Conservation (phyloP, 1,140 invertebrate species). For the Teleogryllus occipitalis region DNA sequence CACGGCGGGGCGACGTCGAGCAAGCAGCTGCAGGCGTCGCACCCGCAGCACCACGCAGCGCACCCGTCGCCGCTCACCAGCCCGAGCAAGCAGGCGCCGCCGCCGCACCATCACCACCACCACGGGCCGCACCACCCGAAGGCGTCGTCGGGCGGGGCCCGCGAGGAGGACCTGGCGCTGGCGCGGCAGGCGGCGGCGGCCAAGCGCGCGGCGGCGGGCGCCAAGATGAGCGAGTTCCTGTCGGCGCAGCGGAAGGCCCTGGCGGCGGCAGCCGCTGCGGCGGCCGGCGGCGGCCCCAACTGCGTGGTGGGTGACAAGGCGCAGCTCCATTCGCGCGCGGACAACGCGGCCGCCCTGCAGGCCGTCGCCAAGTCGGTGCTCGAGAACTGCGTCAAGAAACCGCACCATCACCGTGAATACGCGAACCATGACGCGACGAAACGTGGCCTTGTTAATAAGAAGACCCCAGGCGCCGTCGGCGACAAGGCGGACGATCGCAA, state of each 20-base stretch:
- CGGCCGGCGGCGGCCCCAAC: too few relatives aligned
- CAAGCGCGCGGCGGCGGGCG: background rate
- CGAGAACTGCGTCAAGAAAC: constrained; percentile 7
- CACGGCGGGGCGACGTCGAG: background rate
- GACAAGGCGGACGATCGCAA: background rate
- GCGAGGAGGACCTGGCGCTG: background rate
- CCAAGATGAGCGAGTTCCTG: background rate
- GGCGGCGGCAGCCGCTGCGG: too few relatives aligned
- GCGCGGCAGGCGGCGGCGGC: background rate
- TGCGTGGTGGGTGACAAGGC: too few relatives aligned
- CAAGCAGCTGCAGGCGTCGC: background rate
- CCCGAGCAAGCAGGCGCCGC: background rate
- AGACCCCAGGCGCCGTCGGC: background rate
- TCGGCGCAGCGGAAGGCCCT: background rate
- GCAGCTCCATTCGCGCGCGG: too few relatives aligned
- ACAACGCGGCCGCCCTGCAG: background rate
- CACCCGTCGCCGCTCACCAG: background rate
- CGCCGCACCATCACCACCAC: background rate
- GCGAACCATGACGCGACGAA: constrained; percentile 13
- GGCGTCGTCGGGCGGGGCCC: too few relatives aligned
- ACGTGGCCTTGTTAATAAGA: constrained; percentile 7
- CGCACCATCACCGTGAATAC: constrained; percentile 13
- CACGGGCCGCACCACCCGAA: background rate
- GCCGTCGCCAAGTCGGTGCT: background rate
- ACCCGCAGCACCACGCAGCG: background rate